Conservation (phyloP, 23 tunicate genomes). For the Corella eumyota region DNA sequence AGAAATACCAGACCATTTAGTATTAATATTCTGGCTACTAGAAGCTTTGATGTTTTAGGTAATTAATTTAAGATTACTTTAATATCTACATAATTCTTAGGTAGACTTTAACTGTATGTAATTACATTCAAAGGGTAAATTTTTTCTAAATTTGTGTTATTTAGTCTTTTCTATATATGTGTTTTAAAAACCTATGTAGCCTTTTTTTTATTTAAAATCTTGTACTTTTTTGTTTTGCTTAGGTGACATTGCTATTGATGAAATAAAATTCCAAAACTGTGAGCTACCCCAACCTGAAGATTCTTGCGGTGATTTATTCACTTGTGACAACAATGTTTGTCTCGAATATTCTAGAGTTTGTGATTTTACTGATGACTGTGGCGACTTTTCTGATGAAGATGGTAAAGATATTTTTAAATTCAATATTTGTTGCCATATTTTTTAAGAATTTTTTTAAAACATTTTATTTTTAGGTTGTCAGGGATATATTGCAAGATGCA, state of each 20-base stretch:
- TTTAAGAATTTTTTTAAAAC: neutral
- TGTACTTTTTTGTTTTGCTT: no score
- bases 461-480: conserved; percentile 29
- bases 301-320: conserved; percentile 35
- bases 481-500: conserved; percentile 54
- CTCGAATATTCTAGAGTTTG: conserved; percentile 38
- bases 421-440: neutral
- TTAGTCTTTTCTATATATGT: no score
- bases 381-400: conserved; percentile 78
- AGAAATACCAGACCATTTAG: conserved; percentile 51
- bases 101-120: no score
- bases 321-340: conserved; percentile 62
- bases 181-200: no score
- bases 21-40: conserved; percentile 62
- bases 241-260: conserved; percentile 96
- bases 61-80: no score
- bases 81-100: neutral
- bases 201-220: no score
- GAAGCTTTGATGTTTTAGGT: conserved; percentile 85
- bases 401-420: conserved; percentile 23
- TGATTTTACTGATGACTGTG: conserved; percentile 91
- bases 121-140: no score
- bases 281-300: conserved; percentile 40
- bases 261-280: conserved; percentile 68
- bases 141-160: no score